Percentiles rank a stretch among this genome's conserved stretches.
Conservation (phyloP, 2,113 vertebrate species). For the Zosterops japonicus region DNA sequence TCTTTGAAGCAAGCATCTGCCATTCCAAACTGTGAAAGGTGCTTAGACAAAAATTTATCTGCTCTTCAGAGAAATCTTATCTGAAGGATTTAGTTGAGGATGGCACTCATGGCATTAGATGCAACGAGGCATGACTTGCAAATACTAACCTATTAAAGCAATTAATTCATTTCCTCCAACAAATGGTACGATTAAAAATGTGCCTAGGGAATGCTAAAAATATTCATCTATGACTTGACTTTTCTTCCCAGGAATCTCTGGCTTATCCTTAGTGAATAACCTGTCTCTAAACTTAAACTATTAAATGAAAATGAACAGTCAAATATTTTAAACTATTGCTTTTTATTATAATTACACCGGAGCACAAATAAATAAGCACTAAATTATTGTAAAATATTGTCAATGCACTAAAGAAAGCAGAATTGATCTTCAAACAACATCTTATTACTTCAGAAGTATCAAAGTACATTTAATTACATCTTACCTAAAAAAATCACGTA, state of each 20-base stretch:
- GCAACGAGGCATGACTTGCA: not conserved
- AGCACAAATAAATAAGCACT: constrained; percentile 87
- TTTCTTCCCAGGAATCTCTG: not conserved
- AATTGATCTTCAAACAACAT: constrained; percentile 77
- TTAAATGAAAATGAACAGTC: constrained; percentile 22
- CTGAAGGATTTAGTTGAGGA: not conserved
- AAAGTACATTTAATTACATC: constrained; percentile 86
- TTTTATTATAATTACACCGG: constrained; percentile 84
- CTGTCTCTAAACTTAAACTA: not conserved
- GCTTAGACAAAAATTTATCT: not conserved
- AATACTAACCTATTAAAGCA: constrained; percentile 20
- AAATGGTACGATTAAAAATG: not conserved
- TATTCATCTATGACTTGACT: not conserved
- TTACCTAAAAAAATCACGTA: constrained; percentile 85
- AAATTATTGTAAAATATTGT: constrained; percentile 83
- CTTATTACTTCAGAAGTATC: constrained; percentile 84
- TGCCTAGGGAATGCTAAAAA: not conserved
- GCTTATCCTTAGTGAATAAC: not conserved
- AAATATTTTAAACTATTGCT: constrained; percentile 85
- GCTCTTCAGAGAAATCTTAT: not conserved
- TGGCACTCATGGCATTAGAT: not conserved
- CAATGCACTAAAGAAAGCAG: constrained; percentile 83
- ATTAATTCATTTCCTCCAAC: not conserved
- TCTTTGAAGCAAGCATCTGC: not conserved
- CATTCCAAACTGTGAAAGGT: not conserved